Evolutionary conservation across 2,888 invertebrate species (phyloP), one percentile per base, ranked within the genome.

Genomic region (Eledone cirrhosa): DNA sequence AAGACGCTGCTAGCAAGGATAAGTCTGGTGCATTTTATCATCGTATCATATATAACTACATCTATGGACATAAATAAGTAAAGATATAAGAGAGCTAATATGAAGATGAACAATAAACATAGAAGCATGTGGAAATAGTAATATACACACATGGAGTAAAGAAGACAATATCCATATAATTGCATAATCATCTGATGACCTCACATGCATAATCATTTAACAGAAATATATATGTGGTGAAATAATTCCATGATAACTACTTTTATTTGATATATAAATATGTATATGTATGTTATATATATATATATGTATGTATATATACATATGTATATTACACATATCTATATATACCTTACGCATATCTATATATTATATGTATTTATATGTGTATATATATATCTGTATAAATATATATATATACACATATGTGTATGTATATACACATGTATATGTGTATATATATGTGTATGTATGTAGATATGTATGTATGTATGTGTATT

Each of bases 291-390:
- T n/a, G n/a, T n/a, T n/a, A n/a, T n/a, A n/a, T n/a, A n/a, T n/a
- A n/a, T n/a, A n/a, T n/a, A n/a, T n/a, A n/a, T 65, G n/a, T 63
- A 63, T 22, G 27, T 63, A 63, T 63, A 63, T 14, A 63, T 63
- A n/a, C 13, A 63, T n/a, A 59, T 59, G n/a, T 11, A 63, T 63
- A 19, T 63, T n/a, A n/a, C n/a, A n/a, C n/a, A n/a, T 59, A n/a
- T n/a, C n/a, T n/a, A n/a, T n/a, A n/a, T n/a, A n/a, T n/a, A n/a
- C n/a, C n/a, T n/a, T n/a, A n/a, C n/a, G n/a, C 24, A 14, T 13
- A 63, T 63, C 8, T 63, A 13, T 16, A 22, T 65, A 24, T 22
- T 63, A 14, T 63, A 63, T 63, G n/a, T n/a, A 63, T n/a, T n/a
- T 63, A n/a, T 63, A 14, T 63, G n/a, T 22, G 63, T 63, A 14